phyloP scores from a whole-genome alignment of 2,113 vertebrate genomes.

The Oenanthe melanoleuca region DNA sequence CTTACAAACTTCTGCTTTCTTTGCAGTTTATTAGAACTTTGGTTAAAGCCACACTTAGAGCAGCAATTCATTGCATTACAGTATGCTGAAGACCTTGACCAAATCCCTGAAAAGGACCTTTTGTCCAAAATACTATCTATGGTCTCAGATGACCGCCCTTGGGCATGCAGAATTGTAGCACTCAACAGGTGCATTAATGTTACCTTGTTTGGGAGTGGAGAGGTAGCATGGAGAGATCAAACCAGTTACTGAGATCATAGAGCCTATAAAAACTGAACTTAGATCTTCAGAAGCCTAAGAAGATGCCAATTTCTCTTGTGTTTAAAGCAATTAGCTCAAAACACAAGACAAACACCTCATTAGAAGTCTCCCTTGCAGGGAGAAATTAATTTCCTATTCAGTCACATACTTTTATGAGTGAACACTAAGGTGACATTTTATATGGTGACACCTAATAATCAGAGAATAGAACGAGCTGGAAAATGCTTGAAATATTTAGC shows the following conservation, averaged over 20 bases:
- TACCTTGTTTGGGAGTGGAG: background rate
- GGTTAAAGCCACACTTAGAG: background rate
- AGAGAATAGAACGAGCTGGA: background rate
- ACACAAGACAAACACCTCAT: background rate
- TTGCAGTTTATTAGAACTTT: background rate
- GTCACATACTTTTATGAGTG: background rate
- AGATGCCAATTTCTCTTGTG: background rate
- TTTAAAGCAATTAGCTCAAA: conserved; percentile 12
- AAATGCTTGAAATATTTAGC: background rate
- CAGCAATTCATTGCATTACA: background rate
- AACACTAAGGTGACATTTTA: background rate
- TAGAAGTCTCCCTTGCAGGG: background rate
- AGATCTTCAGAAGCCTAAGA: background rate
- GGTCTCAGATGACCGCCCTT: background rate
- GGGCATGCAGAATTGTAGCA: background rate
- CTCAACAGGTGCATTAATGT: background rate
- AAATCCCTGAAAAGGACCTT: background rate
- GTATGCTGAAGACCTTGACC: background rate
- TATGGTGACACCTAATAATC: background rate
- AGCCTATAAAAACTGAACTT: background rate
- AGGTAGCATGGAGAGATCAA: background rate
- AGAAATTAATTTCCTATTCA: background rate
- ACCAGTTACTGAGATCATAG: background rate
- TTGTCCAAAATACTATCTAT: background rate
- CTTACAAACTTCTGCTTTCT: background rate